phyloP scores from a whole-genome alignment of 1,140 invertebrate species.

The Atta texana region DNA sequence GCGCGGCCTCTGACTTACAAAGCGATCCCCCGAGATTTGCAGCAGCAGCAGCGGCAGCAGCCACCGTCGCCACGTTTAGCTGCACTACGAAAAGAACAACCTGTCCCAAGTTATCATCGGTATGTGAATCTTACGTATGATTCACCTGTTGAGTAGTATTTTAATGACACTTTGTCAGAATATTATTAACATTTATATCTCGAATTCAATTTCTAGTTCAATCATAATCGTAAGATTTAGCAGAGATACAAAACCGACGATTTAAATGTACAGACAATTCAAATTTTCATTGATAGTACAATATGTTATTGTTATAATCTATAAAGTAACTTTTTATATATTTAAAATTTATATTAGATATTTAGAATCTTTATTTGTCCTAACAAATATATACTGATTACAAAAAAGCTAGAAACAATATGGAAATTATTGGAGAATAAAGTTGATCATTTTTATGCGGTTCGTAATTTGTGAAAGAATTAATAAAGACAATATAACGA shows the following conservation, averaged over 20 bases:
- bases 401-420: neutral
- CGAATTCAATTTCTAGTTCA: neutral
- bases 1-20: constrained; percentile 82
- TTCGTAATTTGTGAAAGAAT: neutral
- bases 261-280: neutral
- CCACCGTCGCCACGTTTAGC: constrained; percentile 73
- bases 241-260: neutral
- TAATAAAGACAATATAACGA: neutral
- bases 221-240: neutral
- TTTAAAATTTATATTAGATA: neutral
- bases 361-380: neutral
- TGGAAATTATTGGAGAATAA: neutral
- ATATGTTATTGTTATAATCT: neutral
- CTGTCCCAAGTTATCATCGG: constrained; percentile 75
- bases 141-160: constrained; percentile 83
- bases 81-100: constrained; percentile 76
- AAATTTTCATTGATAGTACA: too few species aligned
- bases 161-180: constrained; percentile 62
- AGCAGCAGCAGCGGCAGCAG: constrained; percentile 54
- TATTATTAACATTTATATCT: constrained; percentile 35
- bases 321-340: neutral
- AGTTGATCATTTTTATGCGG: neutral
- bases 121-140: constrained; percentile 65
- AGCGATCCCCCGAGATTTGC: constrained; percentile 83
- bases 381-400: neutral